Evolutionary conservation across 2,888 invertebrate genomes (phyloP), one percentile per base, ranked within the genome.

Genomic region (Caenorhabditis drosophilae): DNA sequence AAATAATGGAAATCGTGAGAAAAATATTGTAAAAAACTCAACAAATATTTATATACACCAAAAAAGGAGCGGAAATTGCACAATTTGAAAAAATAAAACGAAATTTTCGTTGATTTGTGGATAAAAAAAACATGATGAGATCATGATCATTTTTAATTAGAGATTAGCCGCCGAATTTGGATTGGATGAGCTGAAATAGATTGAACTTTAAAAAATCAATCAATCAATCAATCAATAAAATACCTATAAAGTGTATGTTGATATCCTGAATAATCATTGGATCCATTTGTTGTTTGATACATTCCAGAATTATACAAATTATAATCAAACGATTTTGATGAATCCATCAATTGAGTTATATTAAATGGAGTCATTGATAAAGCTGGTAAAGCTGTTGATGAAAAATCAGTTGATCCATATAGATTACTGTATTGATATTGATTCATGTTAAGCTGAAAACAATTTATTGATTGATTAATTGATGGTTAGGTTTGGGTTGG

Each of bases 101-200:
- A n/a, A n/a, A n/a, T n/a, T n/a, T n/a, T n/a, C n/a, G n/a, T n/a
- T n/a, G n/a, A n/a, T n/a, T n/a, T n/a, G n/a, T n/a, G n/a, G n/a
- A n/a, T n/a, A n/a, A n/a, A n/a, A n/a, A n/a, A n/a, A n/a, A n/a
- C n/a, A n/a, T n/a, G n/a, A n/a, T n/a, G n/a, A n/a, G n/a, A n/a
- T n/a, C n/a, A n/a, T n/a, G n/a, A n/a, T n/a, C n/a, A n/a, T n/a
- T n/a, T n/a, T n/a, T 35, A 15, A 34, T 77, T 53, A 78, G 23
- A 78, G 68, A 50, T 78, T 78, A 11, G 76, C 74, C 18, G 73
- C 76, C 16, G 77, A 74, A 50, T 75, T 73, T 27, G 77, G 76
- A 53, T 76, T 76, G 35, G 62, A 68, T 15, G 75, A 70, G 67
- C 78, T 78, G 63, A 63, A 78, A 77, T 31, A n/a, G n/a, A 47